Percentiles rank a stretch among this genome's conserved stretches.
phyloP scores from a whole-genome alignment of 1,140 invertebrate species.

The Pachypeltis micranthus region DNA sequence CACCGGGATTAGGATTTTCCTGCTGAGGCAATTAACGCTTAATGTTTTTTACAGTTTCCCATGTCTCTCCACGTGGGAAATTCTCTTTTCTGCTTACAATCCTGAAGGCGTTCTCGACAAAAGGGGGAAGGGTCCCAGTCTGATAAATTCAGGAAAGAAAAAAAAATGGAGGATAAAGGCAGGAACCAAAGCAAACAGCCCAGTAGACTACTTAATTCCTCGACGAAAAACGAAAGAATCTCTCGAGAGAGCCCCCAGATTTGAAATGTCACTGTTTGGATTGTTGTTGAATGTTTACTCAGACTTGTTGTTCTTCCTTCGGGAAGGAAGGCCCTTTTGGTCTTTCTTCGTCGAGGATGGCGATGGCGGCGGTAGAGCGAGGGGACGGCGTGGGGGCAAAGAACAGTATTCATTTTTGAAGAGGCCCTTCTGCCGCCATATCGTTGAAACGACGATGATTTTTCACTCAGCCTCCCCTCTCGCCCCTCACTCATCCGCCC shows the following conservation, averaged over 20 bases:
- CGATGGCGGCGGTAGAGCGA: no score
- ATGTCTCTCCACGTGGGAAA: no score
- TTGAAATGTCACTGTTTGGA: conserved; percentile 6
- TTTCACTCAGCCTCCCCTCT: no score
- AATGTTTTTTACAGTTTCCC: no score
- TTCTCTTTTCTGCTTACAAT: no score
- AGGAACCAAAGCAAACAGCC: background rate
- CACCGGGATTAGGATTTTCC: no score
- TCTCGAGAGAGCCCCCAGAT: background rate
- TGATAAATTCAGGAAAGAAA: no score
- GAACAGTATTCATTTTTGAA: background rate
- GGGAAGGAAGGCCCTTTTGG: background rate
- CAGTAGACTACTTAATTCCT: background rate
- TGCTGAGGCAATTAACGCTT: no score
- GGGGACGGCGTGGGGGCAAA: no score
- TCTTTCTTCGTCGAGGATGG: background rate
- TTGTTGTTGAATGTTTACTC: conserved; percentile 1
- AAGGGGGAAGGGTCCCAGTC: no score
- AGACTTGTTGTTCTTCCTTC: conserved; percentile 3
- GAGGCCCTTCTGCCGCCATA: background rate
- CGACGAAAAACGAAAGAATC: background rate
- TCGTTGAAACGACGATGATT: background rate
- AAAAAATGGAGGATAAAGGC: background rate
- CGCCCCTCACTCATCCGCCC: background rate
- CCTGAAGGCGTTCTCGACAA: no score